These are phyloP conservation scores for Cheilosia soror DNA, from an alignment of 2,888 invertebrate genomes.

Conservation along the genomic window DNA sequence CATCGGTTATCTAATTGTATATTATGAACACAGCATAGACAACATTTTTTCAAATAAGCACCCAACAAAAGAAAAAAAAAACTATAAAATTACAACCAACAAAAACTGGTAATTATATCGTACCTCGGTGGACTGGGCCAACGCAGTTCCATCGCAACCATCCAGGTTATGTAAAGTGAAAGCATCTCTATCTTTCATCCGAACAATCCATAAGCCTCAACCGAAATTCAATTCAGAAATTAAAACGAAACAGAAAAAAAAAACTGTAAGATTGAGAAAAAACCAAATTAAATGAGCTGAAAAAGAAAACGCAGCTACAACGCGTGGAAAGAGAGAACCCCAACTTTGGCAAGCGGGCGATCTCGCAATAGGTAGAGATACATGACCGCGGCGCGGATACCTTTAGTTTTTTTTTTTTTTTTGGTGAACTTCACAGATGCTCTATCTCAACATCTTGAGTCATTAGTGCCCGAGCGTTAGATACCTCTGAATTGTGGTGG, in stretches of 20 bases:
- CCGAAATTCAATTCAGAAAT: conserved; percentile 30
- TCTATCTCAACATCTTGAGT: conserved; percentile 59
- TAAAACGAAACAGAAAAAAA: conserved; percentile 1
- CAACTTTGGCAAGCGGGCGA: conserved; percentile 32
- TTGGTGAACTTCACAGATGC: conserved; percentile 67
- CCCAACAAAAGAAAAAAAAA: neutral
- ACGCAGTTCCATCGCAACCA: conserved; percentile 23
- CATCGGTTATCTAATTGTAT: conserved; percentile 66
- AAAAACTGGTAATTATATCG: conserved; percentile 14
- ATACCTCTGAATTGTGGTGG: conserved; percentile 36
- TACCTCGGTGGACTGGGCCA: conserved; percentile 52
- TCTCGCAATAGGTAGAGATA: conserved; percentile 63
- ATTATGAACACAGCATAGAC: conserved; percentile 35
- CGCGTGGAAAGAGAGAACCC: conserved; percentile 54
- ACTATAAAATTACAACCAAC: neutral
- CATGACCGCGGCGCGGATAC: conserved; percentile 47
- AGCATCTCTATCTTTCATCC: conserved; percentile 68
- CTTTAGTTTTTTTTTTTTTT: conserved; percentile 44
- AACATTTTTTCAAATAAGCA: conserved; percentile 20
- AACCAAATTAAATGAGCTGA: conserved; percentile 15
- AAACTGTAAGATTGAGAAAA: conserved; percentile 21
- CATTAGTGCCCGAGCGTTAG: conserved; percentile 65
- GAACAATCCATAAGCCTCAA: conserved; percentile 22
- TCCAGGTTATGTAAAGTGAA: conserved; percentile 65
- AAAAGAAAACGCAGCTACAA: conserved; percentile 28